Base-by-base conservation (phyloP, 2,113 vertebrate genomes). In the Prionailurus bengalensis region DNA sequence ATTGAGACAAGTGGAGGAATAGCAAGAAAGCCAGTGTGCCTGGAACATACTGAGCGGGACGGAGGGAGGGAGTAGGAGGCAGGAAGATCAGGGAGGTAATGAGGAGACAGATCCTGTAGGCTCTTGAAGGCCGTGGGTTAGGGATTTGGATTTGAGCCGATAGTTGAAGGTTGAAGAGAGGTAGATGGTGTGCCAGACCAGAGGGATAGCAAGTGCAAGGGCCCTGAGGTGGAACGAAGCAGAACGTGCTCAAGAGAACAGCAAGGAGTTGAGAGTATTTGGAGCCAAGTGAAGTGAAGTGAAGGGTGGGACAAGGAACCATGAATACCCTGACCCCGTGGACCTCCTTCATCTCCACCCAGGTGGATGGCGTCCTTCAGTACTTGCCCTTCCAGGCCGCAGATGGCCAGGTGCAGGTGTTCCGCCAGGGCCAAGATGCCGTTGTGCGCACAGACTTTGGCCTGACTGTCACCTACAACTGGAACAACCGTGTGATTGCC, bases 371-470 rank as follows among this genome's bases (percentile, higher is more conserved):
- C 2, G 33, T 97, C 86, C 73, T 99, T n/a, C 15, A 92, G 61
- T 98, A 99, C 89, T 97, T 99, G 33, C 99, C 99, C 0, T 94
- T 99, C 27, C 25, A 25, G 0, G 95, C 98, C 0, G 92, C 86
- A 0, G 96, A 96, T 0, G 92, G 97, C 33, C 90, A 98, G 81
- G 91, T 99, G 13, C 98, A 91, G 27, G 51, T 99, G 39, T 89
- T 94, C 95, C 98, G 98, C 48, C 82, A 79, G 0, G 99, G 99
- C 23, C 17, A 4, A 11, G 61, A 89, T 0, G 99, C 96, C 0
- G 88, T 99, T 29, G 29, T 99, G 1, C 86, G 97, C 81, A 99
- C 98, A 0, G 76, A 99, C 95, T 99, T 99, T 29, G 99, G 99
- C 82, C 96, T 99, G 7, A 13, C 85, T 0, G 96, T 99, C 94